Conservation (phyloP, 2,888 invertebrate genomes). For the Polydrusus tereticollis region DNA sequence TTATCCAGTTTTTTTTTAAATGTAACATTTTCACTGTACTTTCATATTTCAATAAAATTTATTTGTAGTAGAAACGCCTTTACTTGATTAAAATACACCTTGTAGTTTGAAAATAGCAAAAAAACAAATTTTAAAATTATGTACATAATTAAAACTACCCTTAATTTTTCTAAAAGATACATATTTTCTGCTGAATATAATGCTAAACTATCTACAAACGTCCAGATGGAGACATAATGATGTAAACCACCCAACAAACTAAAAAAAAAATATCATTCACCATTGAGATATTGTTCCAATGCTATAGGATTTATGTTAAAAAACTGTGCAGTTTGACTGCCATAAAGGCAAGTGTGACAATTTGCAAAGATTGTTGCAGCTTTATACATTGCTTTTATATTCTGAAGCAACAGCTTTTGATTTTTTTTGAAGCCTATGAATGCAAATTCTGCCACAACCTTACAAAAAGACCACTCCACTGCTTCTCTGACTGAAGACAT, state of each 20-base stretch:
- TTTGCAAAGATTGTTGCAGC: too few relatives aligned
- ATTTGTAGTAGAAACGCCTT: background rate
- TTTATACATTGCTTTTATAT: too few relatives aligned
- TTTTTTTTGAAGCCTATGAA: too few relatives aligned
- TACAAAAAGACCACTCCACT: too few relatives aligned
- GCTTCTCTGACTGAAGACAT: too few relatives aligned
- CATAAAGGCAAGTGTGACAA: too few relatives aligned
- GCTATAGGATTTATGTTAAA: too few relatives aligned
- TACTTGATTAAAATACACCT: background rate
- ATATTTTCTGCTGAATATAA: background rate
- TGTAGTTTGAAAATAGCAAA: background rate
- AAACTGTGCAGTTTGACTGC: too few relatives aligned
- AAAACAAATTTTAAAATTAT: background rate
- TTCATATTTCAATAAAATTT: background rate
- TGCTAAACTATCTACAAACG: background rate
- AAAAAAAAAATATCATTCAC: background rate
- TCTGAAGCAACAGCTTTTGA: too few relatives aligned
- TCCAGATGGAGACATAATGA: background rate
- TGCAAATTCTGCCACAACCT: too few relatives aligned
- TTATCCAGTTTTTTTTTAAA: background rate
- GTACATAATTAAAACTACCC: background rate
- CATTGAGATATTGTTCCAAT: too few relatives aligned
- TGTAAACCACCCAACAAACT: background rate
- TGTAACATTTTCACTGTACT: background rate
- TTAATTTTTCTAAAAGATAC: background rate